A percentile compares a stretch with the other conserved stretches of the same genome.
Evolutionary conservation across 2,113 vertebrate genomes (phyloP).

Genomic region (Probosciger aterrimus): DNA sequence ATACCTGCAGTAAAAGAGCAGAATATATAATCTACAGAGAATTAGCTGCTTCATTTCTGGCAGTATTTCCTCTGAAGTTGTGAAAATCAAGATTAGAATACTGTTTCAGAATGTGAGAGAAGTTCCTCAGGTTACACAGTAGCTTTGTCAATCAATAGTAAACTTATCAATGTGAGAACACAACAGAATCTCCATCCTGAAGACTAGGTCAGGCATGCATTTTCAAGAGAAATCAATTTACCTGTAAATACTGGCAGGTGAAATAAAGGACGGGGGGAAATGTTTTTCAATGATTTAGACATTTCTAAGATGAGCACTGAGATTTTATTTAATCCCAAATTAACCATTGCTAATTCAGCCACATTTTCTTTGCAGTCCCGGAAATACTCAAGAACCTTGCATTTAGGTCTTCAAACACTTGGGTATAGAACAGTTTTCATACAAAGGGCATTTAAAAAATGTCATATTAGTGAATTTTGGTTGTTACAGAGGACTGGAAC

Average conservation of each 20-base stretch:
- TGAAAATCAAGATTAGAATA: neutral
- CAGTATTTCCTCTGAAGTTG: neutral
- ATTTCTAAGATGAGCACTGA: neutral
- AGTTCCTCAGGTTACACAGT: neutral
- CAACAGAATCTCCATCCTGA: neutral
- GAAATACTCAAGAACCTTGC: neutral
- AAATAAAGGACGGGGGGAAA: neutral
- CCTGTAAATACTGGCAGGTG: neutral
- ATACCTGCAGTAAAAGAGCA: neutral
- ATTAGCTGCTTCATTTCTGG: neutral
- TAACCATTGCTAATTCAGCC: neutral
- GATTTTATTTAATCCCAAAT: neutral
- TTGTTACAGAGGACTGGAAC: constrained; percentile 31
- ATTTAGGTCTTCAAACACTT: neutral
- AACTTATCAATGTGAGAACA: neutral
- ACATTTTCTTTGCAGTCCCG: neutral
- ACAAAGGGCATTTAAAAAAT: neutral
- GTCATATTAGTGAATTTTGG: constrained; percentile 4
- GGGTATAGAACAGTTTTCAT: neutral
- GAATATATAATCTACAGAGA: neutral
- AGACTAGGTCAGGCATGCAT: neutral
- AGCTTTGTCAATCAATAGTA: neutral
- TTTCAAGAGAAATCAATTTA: neutral
- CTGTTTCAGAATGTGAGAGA: neutral
- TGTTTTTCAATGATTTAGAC: neutral